These are phyloP conservation scores for Hetaerina americana DNA, from an alignment of 1,140 invertebrate genomes.

Conservation along the genomic window DNA sequence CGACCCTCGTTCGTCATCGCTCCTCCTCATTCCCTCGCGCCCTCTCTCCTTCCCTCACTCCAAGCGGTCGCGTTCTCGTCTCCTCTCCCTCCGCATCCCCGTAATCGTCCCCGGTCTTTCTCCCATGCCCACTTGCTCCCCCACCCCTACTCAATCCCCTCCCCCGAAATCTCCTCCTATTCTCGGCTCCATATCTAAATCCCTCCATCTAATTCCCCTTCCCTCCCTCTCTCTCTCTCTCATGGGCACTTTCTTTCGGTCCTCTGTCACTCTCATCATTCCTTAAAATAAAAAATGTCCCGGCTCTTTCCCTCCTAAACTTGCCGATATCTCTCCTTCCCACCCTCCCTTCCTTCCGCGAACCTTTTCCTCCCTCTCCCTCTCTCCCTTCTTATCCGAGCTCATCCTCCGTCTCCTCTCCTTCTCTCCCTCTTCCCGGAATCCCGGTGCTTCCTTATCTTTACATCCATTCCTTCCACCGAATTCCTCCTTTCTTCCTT, in stretches of 20 bases:
- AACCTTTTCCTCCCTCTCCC: neutral
- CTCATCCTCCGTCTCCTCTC: neutral
- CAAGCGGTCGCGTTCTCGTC: too few relatives aligned
- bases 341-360: neutral
- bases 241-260: neutral
- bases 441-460: neutral
- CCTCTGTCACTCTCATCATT: neutral
- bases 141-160: neutral
- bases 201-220: neutral
- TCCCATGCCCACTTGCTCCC: too few relatives aligned
- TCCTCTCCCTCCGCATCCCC: too few relatives aligned
- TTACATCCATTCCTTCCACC: neutral
- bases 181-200: neutral
- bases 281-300: neutral
- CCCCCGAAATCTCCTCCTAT: neutral
- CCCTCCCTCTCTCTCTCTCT: too few relatives aligned
- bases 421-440: neutral
- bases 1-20: too few relatives aligned
- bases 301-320: neutral
- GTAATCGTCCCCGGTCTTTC: too few relatives aligned
- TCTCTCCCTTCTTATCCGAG: neutral
- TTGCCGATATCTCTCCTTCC: too few relatives aligned
- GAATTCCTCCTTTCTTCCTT: neutral
- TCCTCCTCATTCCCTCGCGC: too few relatives aligned
- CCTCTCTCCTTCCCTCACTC: too few relatives aligned